phyloP scores from a whole-genome alignment of 2,888 invertebrate species.

The Noctua janthina region DNA sequence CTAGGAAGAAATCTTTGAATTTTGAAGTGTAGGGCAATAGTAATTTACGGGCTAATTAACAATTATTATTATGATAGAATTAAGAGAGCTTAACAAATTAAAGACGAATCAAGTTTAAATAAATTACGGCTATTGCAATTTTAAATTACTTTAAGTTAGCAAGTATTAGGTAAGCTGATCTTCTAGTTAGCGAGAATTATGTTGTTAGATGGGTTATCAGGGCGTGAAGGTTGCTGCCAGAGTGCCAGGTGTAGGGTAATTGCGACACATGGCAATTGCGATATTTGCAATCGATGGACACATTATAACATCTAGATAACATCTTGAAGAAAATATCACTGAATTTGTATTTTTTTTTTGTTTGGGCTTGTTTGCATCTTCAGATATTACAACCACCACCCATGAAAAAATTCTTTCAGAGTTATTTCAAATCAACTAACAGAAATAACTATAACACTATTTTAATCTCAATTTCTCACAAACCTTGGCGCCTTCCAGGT shows the following conservation, averaged over 20 bases:
- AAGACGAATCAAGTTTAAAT: conserved; percentile 21
- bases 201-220: conserved; percentile 63
- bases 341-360: not conserved
- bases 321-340: not conserved
- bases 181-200: conserved; percentile 54
- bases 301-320: too few relatives aligned
- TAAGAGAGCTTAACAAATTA: conserved; percentile 45
- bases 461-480: conserved; percentile 1
- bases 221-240: conserved; percentile 62
- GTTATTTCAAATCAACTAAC: not conserved
- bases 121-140: conserved; percentile 36
- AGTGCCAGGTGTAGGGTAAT: conserved; percentile 26
- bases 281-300: not conserved
- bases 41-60: not conserved
- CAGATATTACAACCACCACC: not conserved
- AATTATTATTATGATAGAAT: not conserved
- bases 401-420: not conserved
- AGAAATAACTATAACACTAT: fast-evolving
- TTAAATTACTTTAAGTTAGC: conserved; percentile 29
- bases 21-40: not conserved
- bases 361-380: not conserved
- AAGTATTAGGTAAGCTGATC: conserved; percentile 54
- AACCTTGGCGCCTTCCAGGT: conserved; percentile 81
- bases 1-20: not conserved
- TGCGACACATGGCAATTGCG: conserved; percentile 20